Conservation (phyloP, 2,113 vertebrate genomes). For the Thamnaconus septentrionalis region DNA sequence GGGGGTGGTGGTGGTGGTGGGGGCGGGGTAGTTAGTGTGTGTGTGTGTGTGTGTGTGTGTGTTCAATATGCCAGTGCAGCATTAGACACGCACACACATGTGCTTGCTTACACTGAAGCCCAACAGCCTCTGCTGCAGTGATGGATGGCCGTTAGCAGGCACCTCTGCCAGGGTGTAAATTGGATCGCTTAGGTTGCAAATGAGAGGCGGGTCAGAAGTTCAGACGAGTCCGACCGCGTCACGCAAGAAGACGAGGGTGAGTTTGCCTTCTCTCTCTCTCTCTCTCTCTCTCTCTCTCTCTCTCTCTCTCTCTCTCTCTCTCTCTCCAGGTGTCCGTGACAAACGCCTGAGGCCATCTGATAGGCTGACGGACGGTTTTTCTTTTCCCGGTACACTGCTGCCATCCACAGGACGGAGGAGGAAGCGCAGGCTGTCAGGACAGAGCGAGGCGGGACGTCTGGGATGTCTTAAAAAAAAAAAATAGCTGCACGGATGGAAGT, state of each 20-base stretch:
- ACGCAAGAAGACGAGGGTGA: slow-evolving; percentile 39
- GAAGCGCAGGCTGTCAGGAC: neutral
- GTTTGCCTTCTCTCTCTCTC: slow-evolving; percentile 27
- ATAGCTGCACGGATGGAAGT: neutral
- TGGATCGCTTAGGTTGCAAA: slow-evolving; percentile 56
- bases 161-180: slow-evolving; percentile 58
- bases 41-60: neutral
- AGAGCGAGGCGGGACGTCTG: no score
- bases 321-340: no score
- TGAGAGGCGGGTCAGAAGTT: slow-evolving; percentile 56
- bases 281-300: no score
- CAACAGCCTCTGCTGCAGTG: slow-evolving; percentile 17
- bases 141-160: slow-evolving; percentile 35
- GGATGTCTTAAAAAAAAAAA: neutral
- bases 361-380: neutral
- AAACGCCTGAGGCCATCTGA: no score
- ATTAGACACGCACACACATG: slow-evolving; percentile 1
- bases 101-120: slow-evolving; percentile 4
- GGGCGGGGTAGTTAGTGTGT: no score
- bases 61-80: neutral
- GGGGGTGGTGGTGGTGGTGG: no score
- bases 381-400: slow-evolving; percentile 55
- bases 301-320: no score
- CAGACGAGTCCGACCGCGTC: slow-evolving; percentile 52
- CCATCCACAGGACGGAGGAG: slow-evolving; percentile 55